Percentiles rank a stretch among this genome's conserved stretches.
Evolutionary conservation across 2,113 vertebrate species (phyloP).

Genomic region (Nibea albiflora): DNA sequence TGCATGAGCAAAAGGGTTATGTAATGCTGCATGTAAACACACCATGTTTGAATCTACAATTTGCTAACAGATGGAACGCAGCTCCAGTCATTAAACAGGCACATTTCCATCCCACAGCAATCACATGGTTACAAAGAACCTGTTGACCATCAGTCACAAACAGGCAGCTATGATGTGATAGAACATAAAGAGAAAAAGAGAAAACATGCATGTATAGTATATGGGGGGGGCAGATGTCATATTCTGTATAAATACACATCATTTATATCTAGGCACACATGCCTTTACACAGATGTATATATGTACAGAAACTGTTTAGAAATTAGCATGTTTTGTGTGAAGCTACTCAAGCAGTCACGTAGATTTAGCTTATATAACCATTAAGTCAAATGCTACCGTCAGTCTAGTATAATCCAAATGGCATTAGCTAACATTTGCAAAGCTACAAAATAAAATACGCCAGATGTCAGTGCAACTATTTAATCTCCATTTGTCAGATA

Average conservation of each 20-base stretch:
- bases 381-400: background rate
- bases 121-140: slow-evolving; percentile 37
- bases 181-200: background rate
- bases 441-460: background rate
- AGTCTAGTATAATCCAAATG: background rate
- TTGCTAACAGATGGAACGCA: slow-evolving; percentile 52
- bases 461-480: background rate
- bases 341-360: background rate
- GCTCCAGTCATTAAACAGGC: slow-evolving; percentile 42
- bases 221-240: background rate
- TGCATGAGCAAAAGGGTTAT: slow-evolving; percentile 42
- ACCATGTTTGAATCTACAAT: slow-evolving; percentile 25
- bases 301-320: background rate
- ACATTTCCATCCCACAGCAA: slow-evolving; percentile 28
- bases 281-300: background rate
- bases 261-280: background rate
- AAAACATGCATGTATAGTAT: background rate
- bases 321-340: background rate
- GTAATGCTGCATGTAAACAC: slow-evolving; percentile 45
- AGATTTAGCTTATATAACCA: background rate
- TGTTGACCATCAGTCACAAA: slow-evolving; percentile 31
- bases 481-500: background rate
- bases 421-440: slow-evolving; percentile 8
- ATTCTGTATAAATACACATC: too few species aligned
- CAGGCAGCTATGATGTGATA: background rate